Conservation (phyloP, 2,888 invertebrate genomes). For the Bimastos eiseni region DNA sequence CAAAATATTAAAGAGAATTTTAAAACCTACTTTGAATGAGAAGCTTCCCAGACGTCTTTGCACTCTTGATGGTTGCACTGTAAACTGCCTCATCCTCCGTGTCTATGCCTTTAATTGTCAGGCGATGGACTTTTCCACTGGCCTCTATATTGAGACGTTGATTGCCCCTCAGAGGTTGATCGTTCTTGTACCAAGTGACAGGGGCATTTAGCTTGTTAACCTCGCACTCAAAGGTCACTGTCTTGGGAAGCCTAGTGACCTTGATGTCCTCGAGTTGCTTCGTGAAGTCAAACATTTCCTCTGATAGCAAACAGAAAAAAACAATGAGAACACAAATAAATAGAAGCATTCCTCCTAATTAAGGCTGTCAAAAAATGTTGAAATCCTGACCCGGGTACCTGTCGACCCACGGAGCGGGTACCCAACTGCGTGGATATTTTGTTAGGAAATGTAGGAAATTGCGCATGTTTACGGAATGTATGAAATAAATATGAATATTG, state of each 20-base stretch:
- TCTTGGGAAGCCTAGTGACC: slow-evolving; percentile 44
- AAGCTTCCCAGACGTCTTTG: slow-evolving; percentile 37
- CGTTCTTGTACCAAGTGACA: slow-evolving; percentile 44
- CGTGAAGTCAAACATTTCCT: slow-evolving; percentile 42
- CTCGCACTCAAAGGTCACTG: slow-evolving; percentile 57
- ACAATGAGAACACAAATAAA: neutral
- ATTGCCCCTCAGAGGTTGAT: slow-evolving; percentile 71
- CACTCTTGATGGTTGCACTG: slow-evolving; percentile 44
- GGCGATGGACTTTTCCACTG: slow-evolving; percentile 53
- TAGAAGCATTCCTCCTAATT: neutral
- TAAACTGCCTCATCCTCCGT: slow-evolving; percentile 58
- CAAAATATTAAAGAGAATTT: neutral
- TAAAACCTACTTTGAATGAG: slow-evolving; percentile 38
- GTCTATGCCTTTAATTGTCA: slow-evolving; percentile 54
- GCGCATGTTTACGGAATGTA: no score
- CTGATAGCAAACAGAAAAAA: slow-evolving; percentile 35
- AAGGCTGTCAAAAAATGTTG: no score
- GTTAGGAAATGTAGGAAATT: no score
- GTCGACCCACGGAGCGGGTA: no score
- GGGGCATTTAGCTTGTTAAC: slow-evolving; percentile 47
- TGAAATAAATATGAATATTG: no score
- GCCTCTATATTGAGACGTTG: slow-evolving; percentile 53
- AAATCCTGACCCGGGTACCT: no score
- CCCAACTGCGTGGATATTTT: no score
- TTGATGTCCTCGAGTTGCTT: slow-evolving; percentile 40